Evolutionary conservation across 2,113 vertebrate species (phyloP).

Genomic region (Triplophysa tibetana): DNA sequence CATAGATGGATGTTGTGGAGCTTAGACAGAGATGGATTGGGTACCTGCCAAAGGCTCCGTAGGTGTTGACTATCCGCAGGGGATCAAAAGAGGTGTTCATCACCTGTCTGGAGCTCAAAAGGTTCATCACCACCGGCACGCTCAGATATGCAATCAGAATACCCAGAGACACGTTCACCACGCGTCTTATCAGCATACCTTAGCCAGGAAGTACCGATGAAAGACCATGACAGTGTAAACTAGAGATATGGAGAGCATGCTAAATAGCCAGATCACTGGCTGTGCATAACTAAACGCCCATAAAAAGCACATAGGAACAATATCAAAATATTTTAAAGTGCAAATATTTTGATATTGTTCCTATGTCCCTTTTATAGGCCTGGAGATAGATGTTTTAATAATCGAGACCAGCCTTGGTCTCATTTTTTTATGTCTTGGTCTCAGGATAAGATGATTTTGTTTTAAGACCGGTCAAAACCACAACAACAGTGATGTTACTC

Average conservation of each 20-base stretch:
- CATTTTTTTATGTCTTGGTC: too few species aligned
- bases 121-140: slow-evolving; percentile 86
- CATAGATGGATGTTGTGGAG: too few species aligned
- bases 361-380: too few species aligned
- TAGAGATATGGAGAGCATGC: not conserved
- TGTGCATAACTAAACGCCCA: not conserved
- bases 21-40: not conserved
- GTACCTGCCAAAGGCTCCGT: slow-evolving; percentile 95
- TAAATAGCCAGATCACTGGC: not conserved
- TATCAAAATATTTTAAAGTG: too few species aligned
- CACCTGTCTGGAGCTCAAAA: slow-evolving; percentile 84
- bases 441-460: too few species aligned
- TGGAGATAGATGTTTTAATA: too few species aligned
- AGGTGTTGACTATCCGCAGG: slow-evolving; percentile 93
- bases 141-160: slow-evolving; percentile 86
- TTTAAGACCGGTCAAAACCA: too few species aligned
- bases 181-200: slow-evolving; percentile 75
- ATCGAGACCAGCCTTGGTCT: too few species aligned
- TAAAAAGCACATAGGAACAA: not conserved
- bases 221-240: not conserved
- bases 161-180: slow-evolving; percentile 79
- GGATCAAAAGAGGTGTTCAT: slow-evolving; percentile 95
- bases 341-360: too few species aligned
- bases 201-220: not conserved
- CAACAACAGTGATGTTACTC: too few species aligned